Base-by-base conservation (phyloP, 2,113 vertebrate genomes). In the Danio rerio region DNA sequence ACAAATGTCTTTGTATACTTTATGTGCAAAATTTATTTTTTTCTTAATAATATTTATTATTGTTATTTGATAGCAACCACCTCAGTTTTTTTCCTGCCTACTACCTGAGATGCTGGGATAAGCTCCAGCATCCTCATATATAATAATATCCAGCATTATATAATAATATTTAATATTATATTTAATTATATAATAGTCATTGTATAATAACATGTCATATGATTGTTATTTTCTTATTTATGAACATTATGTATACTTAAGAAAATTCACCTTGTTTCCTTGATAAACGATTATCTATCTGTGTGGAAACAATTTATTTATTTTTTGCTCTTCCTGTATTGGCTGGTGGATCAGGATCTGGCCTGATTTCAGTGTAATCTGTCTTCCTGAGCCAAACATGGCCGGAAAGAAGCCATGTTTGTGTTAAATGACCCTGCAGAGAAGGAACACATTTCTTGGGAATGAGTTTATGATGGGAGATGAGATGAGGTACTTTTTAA, bases 401-500 rank as follows among this genome's bases (percentile, higher is more conserved):
- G 15, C 55, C 13, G 20, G 72, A 74, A 81, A 31, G 50, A 69
- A 76, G 21, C 55, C 43, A 47, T 77, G 72, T 56, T 80, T 74
- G 78, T 80, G 43, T 45, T 40, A 55, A 40, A 43, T 15, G 61
- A 45, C 71, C 71, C 71, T 47, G 11, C 6, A 42, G 18, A 56
- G 80, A 66, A 69, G 61, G n/a, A 6, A 75, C 31, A n/a, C 73
- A 20, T 52, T 52, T 52, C 55, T 59, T 58, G 55, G 40, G 55
- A 75, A 58, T 56, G 42, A 12, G 62, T 45, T 82, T 61, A 50
- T 50, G 9, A 7, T 50, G 45, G 49, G 9, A 6, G 50, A 49
- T 68, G 18, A 42, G 43, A 83, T 84, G 81, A 79, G 70, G 43
- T 15, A 65, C 59, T 56, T 53, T 80, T 83, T 89, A 91, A 85